A percentile compares a stretch with the other conserved stretches of the same genome.
phyloP scores from a whole-genome alignment of 2,797 vertebrate species.

The Lutra lutra region DNA sequence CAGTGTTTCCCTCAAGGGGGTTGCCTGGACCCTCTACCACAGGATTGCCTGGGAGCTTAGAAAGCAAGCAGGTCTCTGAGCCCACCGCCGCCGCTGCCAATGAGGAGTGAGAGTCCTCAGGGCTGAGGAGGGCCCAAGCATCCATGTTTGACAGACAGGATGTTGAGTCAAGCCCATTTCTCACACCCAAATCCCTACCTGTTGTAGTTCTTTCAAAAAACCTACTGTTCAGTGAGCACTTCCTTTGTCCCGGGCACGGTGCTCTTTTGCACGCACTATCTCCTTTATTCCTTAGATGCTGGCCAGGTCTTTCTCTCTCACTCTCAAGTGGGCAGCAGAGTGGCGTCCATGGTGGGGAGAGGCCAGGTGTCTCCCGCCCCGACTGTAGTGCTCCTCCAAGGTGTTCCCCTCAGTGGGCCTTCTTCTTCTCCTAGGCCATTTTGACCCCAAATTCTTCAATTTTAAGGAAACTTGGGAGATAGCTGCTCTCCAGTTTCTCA shows the following conservation, averaged over 20 bases:
- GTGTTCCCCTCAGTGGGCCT: background rate
- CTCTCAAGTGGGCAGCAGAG: background rate
- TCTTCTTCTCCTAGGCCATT: background rate
- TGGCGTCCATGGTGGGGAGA: background rate
- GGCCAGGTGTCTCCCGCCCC: background rate
- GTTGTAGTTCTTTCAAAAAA: background rate
- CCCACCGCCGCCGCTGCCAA: accelerated
- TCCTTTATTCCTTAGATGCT: background rate
- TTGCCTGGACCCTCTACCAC: background rate
- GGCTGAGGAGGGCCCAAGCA: background rate
- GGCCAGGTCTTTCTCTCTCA: background rate
- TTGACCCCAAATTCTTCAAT: background rate
- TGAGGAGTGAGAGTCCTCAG: background rate
- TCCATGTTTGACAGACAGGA: background rate
- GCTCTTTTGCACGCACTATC: background rate
- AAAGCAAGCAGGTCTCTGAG: background rate
- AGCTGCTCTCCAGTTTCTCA: background rate
- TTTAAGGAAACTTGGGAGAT: background rate
- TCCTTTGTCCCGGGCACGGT: background rate
- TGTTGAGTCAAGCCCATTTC: background rate
- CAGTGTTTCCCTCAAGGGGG: background rate
- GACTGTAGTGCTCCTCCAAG: accelerated
- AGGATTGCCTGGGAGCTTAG: background rate
- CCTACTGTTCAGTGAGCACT: background rate
- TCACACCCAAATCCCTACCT: background rate